Percentiles rank a stretch among this genome's conserved stretches.
These are phyloP conservation scores for Tringa solitaria DNA, from an alignment of 2,113 vertebrate species.

Conservation along the genomic window DNA sequence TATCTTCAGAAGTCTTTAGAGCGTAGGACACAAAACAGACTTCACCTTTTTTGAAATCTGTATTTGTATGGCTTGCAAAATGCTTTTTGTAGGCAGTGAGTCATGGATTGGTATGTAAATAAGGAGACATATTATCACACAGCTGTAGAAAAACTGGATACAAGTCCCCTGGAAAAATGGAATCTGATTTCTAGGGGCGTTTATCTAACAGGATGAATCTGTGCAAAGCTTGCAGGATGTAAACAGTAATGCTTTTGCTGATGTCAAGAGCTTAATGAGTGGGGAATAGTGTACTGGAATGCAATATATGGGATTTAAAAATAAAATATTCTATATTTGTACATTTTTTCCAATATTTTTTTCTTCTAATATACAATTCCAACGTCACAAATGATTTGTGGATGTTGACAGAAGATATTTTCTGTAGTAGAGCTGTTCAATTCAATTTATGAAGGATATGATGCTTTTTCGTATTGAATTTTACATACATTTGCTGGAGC, in stretches of 20 bases:
- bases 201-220: constrained; percentile 25
- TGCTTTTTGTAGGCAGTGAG: not conserved
- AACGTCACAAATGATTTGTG: not conserved
- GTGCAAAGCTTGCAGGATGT: constrained; percentile 7
- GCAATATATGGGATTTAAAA: not conserved
- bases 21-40: not conserved
- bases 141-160: constrained; percentile 9
- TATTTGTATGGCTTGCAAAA: not conserved
- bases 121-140: not conserved
- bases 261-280: not conserved
- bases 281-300: not conserved
- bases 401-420: not conserved
- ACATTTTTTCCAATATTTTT: not conserved
- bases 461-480: not conserved
- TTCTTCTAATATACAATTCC: not conserved
- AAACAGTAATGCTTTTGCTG: not conserved
- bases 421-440: not conserved
- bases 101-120: constrained; percentile 13
- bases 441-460: not conserved
- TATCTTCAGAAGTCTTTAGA: not conserved
- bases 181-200: constrained; percentile 15
- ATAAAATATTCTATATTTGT: not conserved
- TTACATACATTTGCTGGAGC: not conserved
- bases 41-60: not conserved
- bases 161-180: constrained; percentile 8